Conservation (phyloP, 1,140 invertebrate genomes). For the Papilio dardanus region DNA sequence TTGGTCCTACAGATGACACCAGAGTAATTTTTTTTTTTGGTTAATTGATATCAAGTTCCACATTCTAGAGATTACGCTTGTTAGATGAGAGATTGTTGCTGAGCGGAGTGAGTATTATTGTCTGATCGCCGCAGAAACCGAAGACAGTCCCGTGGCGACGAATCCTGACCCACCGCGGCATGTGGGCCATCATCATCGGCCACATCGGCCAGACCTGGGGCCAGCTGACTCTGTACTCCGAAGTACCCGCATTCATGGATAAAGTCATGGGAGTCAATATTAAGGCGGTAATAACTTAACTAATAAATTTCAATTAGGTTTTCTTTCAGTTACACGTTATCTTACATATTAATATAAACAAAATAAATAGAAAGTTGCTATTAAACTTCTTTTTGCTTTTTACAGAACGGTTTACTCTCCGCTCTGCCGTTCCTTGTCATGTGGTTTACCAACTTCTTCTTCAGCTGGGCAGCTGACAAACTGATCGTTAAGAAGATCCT, state of each 20-base stretch:
- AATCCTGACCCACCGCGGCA: slow-evolving; percentile 88
- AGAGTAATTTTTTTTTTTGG: slow-evolving; percentile 44
- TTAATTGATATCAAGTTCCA: no score
- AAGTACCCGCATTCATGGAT: slow-evolving; percentile 93
- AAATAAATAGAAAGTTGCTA: neutral
- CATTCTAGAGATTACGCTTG: neutral
- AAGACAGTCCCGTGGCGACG: slow-evolving; percentile 86
- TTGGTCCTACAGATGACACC: slow-evolving; percentile 57
- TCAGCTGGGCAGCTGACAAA: slow-evolving; percentile 77
- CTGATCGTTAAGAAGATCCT: slow-evolving; percentile 74
- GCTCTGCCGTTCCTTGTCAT: slow-evolving; percentile 85
- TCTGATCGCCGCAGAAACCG: slow-evolving; percentile 67
- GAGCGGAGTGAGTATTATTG: neutral
- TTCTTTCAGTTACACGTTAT: no score
- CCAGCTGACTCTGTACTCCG: slow-evolving; percentile 93
- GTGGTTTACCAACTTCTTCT: slow-evolving; percentile 81
- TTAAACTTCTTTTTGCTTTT: slow-evolving; percentile 44
- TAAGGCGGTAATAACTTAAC: slow-evolving; percentile 79
- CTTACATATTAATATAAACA: neutral
- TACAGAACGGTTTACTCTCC: slow-evolving; percentile 85
- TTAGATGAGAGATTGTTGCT: neutral
- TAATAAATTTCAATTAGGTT: neutral
- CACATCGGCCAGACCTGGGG: slow-evolving; percentile 94
- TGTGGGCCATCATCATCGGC: slow-evolving; percentile 90
- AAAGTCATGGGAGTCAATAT: slow-evolving; percentile 91